Base-by-base conservation (phyloP, 53 echinoderm and acorn worm species). In the Actinopyga echinites region DNA sequence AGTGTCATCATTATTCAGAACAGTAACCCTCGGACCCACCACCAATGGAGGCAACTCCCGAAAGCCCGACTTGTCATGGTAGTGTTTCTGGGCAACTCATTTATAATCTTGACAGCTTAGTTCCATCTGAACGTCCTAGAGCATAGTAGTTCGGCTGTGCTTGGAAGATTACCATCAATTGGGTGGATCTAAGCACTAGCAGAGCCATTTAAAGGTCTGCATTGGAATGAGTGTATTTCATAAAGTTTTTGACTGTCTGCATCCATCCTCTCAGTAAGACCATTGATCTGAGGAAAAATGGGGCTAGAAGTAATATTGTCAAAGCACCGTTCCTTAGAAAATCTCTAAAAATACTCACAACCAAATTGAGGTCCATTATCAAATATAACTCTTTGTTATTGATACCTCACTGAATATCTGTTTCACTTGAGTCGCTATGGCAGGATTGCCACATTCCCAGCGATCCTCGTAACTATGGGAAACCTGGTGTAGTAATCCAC, bases 401-500 rank as follows among this genome's bases (percentile, higher is more conserved):
- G 23, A 45, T 21, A 75, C 29, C 75, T 75, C 75, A 45, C 75
- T 75, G 45, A 75, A 75, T 9, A 40, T 43, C 25, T 74, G 75
- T 40, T 75, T 75, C 45, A 20, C 45, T 53, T 45, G 4, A 2
- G 26, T 75, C 17, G n/a, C 75, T 6, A 74, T 29, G 44, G 54
- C 53, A 74, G 28, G 25, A 23, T 49, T 74, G n/a, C 44, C 43
- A 38, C 74, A 52, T 29, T 74, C 44, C 75, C 75, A 44, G 75
- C 44, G 24, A n/a, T n/a, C n/a, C n/a, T n/a, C n/a, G n/a, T n/a
- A 74, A 74, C 40, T 42, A 44, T 74, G 21, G 74, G 74, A 74
- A 74, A 74, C 21, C 15, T 74, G 42, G 74, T 43, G 74, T 74
- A 74, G 53, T 74, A 74, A 52, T 74, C 74, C 10, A 74, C 52